A percentile compares a stretch with the other conserved stretches of the same genome.
Evolutionary conservation across 1,140 invertebrate genomes (phyloP).

Genomic region (Copidosoma floridanum): DNA sequence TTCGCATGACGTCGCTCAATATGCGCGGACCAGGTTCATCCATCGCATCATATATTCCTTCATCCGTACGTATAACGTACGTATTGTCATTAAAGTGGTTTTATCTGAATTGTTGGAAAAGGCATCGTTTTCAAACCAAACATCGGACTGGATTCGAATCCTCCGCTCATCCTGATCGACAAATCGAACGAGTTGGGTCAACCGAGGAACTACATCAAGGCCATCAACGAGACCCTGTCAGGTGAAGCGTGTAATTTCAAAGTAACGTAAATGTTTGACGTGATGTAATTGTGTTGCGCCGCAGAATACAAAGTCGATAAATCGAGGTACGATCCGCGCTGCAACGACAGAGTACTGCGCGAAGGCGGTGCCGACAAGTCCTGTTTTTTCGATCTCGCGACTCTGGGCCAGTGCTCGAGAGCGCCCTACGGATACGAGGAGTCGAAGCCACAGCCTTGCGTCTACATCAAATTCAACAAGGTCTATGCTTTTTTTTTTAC

Average conservation of each 20-base stretch:
- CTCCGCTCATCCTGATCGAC: slow-evolving; percentile 36
- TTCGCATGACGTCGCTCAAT: not conserved
- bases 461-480: slow-evolving; percentile 81
- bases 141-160: slow-evolving; percentile 19
- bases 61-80: not conserved
- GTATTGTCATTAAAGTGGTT: too few species aligned
- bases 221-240: slow-evolving; percentile 31
- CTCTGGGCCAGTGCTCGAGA: slow-evolving; percentile 34
- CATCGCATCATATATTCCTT: not conserved
- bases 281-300: too few species aligned
- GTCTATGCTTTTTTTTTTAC: slow-evolving; percentile 48
- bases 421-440: slow-evolving; percentile 66
- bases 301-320: slow-evolving; percentile 34
- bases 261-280: too few species aligned
- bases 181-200: slow-evolving; percentile 2
- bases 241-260: too few species aligned
- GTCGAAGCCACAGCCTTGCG: slow-evolving; percentile 65
- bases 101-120: slow-evolving; percentile 2
- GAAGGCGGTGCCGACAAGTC: slow-evolving; percentile 19
- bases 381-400: slow-evolving; percentile 39
- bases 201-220: slow-evolving; percentile 28
- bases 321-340: slow-evolving; percentile 29
- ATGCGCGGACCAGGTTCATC: slow-evolving; percentile 14
- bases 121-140: slow-evolving; percentile 40
- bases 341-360: slow-evolving; percentile 1